Percentiles rank a stretch among this genome's conserved stretches.
Evolutionary conservation across 2,888 invertebrate species (phyloP).

Genomic region (Gymnosoma rotundatum): DNA sequence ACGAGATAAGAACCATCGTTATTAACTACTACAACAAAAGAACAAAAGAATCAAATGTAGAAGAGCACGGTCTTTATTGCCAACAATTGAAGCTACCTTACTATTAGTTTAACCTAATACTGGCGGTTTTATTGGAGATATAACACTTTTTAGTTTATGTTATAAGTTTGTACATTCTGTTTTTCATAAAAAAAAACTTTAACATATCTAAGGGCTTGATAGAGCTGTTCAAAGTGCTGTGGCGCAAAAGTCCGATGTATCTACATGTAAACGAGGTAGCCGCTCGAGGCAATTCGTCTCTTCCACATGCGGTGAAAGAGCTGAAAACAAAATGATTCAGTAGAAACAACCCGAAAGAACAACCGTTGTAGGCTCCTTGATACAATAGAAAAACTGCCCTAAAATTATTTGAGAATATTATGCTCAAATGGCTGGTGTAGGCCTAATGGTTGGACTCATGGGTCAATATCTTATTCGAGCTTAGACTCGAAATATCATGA

Average conservation of each 20-base stretch:
- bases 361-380: neutral
- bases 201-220: neutral
- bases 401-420: too few species aligned
- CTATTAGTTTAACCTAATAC: neutral
- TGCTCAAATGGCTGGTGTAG: too few species aligned
- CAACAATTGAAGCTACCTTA: neutral
- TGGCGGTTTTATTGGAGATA: neutral
- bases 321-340: neutral
- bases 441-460: too few species aligned
- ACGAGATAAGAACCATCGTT: neutral
- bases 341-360: neutral
- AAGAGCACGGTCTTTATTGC: slow-evolving; percentile 6
- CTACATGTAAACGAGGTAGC: neutral
- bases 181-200: neutral
- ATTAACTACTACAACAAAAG: too few species aligned
- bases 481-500: too few species aligned
- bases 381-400: too few species aligned
- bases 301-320: neutral
- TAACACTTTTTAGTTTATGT: neutral
- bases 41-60: neutral
- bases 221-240: neutral
- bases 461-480: too few species aligned
- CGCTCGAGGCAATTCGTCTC: neutral
- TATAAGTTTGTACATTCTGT: neutral
- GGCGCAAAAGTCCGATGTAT: neutral